phyloP scores from a whole-genome alignment of 1,140 invertebrate genomes.

The Linepithema humile region DNA sequence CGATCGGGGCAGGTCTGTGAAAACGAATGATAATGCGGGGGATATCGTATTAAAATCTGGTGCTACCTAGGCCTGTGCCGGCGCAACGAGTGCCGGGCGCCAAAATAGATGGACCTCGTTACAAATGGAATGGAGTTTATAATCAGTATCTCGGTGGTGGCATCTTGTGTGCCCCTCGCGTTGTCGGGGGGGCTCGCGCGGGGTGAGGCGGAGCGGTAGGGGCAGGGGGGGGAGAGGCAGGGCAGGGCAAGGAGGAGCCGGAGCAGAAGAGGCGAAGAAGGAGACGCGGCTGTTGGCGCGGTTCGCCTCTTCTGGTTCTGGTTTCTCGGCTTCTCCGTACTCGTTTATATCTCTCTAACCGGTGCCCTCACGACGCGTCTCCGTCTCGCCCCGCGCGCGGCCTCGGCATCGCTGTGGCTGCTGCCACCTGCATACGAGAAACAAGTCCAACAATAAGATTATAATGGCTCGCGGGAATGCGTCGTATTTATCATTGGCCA shows the following conservation, averaged over 20 bases:
- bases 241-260: slow-evolving; percentile 28
- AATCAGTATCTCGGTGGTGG: slow-evolving; percentile 82
- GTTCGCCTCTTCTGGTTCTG: slow-evolving; percentile 68
- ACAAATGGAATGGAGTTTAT: slow-evolving; percentile 85
- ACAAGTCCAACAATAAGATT: slow-evolving; percentile 83
- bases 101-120: slow-evolving; percentile 84
- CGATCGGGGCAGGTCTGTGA: slow-evolving; percentile 47
- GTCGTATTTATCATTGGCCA: slow-evolving; percentile 82
- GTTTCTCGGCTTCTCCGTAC: slow-evolving; percentile 80
- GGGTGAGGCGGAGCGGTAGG: background rate
- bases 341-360: slow-evolving; percentile 81
- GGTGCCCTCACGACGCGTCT: slow-evolving; percentile 57
- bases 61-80: slow-evolving; percentile 74
- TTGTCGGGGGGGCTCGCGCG: slow-evolving; percentile 63
- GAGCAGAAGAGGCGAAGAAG: slow-evolving; percentile 20
- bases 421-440: slow-evolving; percentile 80
- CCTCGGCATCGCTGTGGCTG: slow-evolving; percentile 52
- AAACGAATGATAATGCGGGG: slow-evolving; percentile 80
- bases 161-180: slow-evolving; percentile 77
- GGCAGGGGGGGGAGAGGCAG: background rate
- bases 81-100: slow-evolving; percentile 75
- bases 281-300: slow-evolving; percentile 58
- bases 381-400: slow-evolving; percentile 37
- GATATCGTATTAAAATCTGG: slow-evolving; percentile 81
- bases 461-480: slow-evolving; percentile 81